phyloP scores from a whole-genome alignment of 2,888 invertebrate genomes.

The Napeogenes inachia region DNA sequence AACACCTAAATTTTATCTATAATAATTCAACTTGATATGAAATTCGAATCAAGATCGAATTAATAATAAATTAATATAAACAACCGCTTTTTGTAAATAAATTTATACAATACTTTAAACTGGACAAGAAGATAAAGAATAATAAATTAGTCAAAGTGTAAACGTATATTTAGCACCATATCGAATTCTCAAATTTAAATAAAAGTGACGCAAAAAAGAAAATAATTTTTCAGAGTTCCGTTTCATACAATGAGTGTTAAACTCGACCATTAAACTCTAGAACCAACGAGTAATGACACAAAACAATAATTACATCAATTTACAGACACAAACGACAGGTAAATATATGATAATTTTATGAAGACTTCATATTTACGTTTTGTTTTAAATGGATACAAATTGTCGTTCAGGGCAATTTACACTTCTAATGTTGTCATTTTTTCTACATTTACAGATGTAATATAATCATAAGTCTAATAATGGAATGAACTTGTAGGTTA shows the following conservation, averaged over 20 bases:
- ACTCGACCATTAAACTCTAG: slow-evolving; percentile 9
- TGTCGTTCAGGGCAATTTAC: slow-evolving; percentile 64
- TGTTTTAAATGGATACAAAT: not conserved
- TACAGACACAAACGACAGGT: slow-evolving; percentile 13
- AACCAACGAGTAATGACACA: slow-evolving; percentile 13
- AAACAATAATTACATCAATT: slow-evolving; percentile 18
- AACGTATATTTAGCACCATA: too few relatives aligned
- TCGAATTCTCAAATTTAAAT: too few relatives aligned
- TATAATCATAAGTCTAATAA: not conserved
- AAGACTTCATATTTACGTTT: slow-evolving; percentile 69
- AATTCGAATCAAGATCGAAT: too few relatives aligned
- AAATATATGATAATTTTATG: slow-evolving; percentile 20
- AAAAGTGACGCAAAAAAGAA: not conserved
- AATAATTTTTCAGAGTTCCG: not conserved
- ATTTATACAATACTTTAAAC: too few relatives aligned
- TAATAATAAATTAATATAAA: too few relatives aligned
- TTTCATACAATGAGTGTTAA: not conserved
- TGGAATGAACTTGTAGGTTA: not conserved
- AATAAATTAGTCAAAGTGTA: too few relatives aligned
- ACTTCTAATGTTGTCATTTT: slow-evolving; percentile 3
- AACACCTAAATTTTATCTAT: too few relatives aligned
- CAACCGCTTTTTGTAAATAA: too few relatives aligned
- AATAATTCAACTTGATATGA: too few relatives aligned
- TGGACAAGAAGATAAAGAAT: too few relatives aligned
- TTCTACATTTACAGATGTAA: not conserved